Evolutionary conservation across 2,888 invertebrate genomes (phyloP).

Genomic region (Drosophila austrosaltans): DNA sequence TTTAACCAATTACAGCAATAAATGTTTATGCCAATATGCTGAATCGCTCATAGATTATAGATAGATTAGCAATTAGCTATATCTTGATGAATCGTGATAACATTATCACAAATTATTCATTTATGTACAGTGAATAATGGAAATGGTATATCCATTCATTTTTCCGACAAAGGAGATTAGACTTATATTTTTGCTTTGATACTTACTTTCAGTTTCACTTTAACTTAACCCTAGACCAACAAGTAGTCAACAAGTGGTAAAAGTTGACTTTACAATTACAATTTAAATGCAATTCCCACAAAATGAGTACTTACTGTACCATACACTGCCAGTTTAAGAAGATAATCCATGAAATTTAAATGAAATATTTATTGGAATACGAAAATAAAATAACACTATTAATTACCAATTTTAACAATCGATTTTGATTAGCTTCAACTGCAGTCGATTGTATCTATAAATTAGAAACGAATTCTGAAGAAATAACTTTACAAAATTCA

Average conservation of each 20-base stretch:
- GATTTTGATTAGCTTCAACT: too few relatives aligned
- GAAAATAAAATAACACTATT: not conserved
- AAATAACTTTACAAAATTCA: too few relatives aligned
- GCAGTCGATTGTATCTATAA: too few relatives aligned
- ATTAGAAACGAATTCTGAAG: too few relatives aligned
- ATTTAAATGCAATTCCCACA: not conserved
- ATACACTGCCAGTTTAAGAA: not conserved
- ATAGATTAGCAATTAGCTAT: not conserved
- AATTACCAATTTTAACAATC: too few relatives aligned
- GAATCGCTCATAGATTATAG: not conserved
- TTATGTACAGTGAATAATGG: not conserved
- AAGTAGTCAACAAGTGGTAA: too few relatives aligned
- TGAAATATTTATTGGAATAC: not conserved
- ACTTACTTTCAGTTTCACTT: too few relatives aligned
- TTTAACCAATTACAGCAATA: too few relatives aligned
- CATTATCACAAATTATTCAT: not conserved
- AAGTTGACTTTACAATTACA: not conserved
- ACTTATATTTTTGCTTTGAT: too few relatives aligned
- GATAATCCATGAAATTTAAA: not conserved
- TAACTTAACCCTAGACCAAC: too few relatives aligned
- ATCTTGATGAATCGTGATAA: not conserved
- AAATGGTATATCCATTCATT: not conserved
- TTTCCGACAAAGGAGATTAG: not conserved
- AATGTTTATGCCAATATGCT: not conserved
- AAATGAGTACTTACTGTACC: not conserved